A percentile compares a stretch with the other conserved stretches of the same genome.
phyloP scores from a whole-genome alignment of 2,888 invertebrate genomes.

The Eristalis intricaria region DNA sequence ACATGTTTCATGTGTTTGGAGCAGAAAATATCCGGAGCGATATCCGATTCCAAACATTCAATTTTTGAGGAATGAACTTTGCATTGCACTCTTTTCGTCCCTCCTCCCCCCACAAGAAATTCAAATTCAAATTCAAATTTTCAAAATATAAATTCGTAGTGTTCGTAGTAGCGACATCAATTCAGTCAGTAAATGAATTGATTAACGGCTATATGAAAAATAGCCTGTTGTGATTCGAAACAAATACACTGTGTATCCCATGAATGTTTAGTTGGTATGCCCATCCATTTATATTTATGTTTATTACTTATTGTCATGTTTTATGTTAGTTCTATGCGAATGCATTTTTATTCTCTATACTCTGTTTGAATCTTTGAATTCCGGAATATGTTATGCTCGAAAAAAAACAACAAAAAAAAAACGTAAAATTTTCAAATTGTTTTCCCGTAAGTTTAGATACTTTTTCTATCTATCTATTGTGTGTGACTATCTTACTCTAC shows the following conservation, averaged over 20 bases:
- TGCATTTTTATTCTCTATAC: slow-evolving; percentile 40
- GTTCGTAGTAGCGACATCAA: not conserved
- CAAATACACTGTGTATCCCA: not conserved
- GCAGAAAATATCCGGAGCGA: slow-evolving; percentile 14
- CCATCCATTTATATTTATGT: slow-evolving; percentile 17
- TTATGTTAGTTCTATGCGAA: slow-evolving; percentile 44
- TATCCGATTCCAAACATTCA: slow-evolving; percentile 47
- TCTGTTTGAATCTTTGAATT: slow-evolving; percentile 59
- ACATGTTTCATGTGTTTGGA: slow-evolving; percentile 57
- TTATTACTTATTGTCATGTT: slow-evolving; percentile 41
- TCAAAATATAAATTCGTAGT: not conserved
- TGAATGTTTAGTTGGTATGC: slow-evolving; percentile 29
- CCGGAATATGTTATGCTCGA: slow-evolving; percentile 55
- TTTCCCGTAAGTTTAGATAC: slow-evolving; percentile 40
- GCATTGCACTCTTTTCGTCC: slow-evolving; percentile 25
- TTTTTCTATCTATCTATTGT: slow-evolving; percentile 38
- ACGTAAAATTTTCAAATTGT: slow-evolving; percentile 12
- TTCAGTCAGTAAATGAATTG: not conserved
- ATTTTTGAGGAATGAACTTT: slow-evolving; percentile 26
- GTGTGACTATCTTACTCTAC: slow-evolving; percentile 8
- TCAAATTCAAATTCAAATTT: not conserved
- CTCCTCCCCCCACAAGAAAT: not conserved
- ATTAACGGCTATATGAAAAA: slow-evolving; percentile 61
- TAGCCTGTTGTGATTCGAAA: slow-evolving; percentile 30
- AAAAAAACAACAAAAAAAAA: slow-evolving; percentile 17